These are phyloP conservation scores for Pollenia amentaria DNA, from an alignment of 2,888 invertebrate species.

Conservation along the genomic window DNA sequence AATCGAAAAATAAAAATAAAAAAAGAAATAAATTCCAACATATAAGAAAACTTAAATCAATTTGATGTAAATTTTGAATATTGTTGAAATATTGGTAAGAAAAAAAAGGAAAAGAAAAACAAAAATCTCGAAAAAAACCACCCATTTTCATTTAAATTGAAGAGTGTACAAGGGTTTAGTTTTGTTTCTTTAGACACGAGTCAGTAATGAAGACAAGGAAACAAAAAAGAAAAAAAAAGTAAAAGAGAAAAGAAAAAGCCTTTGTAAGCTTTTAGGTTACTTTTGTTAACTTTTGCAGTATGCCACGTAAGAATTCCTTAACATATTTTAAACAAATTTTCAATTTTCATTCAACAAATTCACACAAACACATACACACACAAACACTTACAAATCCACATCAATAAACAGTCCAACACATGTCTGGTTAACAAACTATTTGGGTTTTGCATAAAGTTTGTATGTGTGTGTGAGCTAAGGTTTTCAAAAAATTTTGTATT, in stretches of 20 bases:
- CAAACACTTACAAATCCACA: constrained; percentile 2
- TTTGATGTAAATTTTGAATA: constrained; percentile 64
- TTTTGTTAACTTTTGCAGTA: constrained; percentile 37
- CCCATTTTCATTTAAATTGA: neutral
- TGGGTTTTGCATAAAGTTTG: neutral
- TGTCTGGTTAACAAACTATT: constrained; percentile 54
- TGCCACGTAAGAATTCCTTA: constrained; percentile 31
- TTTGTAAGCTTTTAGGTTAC: constrained; percentile 52
- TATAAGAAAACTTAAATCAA: constrained; percentile 41
- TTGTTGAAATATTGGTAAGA: constrained; percentile 11
- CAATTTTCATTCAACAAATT: constrained; percentile 37
- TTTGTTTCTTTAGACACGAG: neutral
- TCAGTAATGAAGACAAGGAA: neutral
- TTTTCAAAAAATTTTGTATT: neutral
- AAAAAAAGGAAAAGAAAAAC: neutral
- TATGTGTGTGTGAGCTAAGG: constrained; percentile 4
- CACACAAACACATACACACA: neutral
- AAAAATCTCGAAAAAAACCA: neutral
- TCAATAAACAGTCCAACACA: constrained; percentile 17
- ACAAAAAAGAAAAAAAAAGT: neutral
- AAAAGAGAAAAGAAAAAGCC: constrained; percentile 6
- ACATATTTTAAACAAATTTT: constrained; percentile 61
- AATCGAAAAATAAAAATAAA: neutral
- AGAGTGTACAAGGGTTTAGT: neutral
- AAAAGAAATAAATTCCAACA: neutral